These are phyloP conservation scores for Peromyscus eremicus DNA, from an alignment of 2,797 vertebrate genomes.

Conservation along the genomic window DNA sequence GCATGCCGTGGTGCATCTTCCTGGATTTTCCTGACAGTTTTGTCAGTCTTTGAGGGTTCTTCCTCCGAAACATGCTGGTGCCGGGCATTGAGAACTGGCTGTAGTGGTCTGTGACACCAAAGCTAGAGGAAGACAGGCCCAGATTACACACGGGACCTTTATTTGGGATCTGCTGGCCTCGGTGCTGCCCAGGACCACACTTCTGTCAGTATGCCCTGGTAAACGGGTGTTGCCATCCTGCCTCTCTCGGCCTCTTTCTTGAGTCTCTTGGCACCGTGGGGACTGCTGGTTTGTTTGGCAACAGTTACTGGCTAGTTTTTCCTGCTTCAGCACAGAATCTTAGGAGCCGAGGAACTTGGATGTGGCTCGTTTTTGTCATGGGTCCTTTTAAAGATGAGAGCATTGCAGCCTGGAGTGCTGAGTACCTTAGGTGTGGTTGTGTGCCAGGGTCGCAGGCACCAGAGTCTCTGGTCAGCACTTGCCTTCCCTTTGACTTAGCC, in stretches of 20 bases:
- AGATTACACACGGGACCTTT: background rate
- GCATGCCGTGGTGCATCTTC: background rate
- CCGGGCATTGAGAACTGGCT: background rate
- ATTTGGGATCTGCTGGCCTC: background rate
- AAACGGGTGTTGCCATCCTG: background rate
- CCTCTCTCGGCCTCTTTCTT: background rate
- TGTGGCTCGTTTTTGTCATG: background rate
- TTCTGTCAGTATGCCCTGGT: background rate
- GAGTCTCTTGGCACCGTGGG: background rate
- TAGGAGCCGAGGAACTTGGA: background rate
- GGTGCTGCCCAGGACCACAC: background rate
- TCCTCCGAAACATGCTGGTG: background rate
- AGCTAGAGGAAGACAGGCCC: background rate
- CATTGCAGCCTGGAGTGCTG: background rate
- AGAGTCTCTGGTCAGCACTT: background rate
- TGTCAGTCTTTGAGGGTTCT: background rate
- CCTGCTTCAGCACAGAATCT: background rate
- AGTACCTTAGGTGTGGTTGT: background rate
- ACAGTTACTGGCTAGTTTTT: background rate
- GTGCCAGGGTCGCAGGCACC: background rate
- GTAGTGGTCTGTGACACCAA: background rate
- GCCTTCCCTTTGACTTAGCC: conserved; percentile 50
- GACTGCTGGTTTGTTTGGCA: background rate
- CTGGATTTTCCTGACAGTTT: background rate
- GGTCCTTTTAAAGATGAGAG: background rate